These are phyloP conservation scores for Zosterops pallidus DNA, from an alignment of 2,113 vertebrate species.

Conservation along the genomic window DNA sequence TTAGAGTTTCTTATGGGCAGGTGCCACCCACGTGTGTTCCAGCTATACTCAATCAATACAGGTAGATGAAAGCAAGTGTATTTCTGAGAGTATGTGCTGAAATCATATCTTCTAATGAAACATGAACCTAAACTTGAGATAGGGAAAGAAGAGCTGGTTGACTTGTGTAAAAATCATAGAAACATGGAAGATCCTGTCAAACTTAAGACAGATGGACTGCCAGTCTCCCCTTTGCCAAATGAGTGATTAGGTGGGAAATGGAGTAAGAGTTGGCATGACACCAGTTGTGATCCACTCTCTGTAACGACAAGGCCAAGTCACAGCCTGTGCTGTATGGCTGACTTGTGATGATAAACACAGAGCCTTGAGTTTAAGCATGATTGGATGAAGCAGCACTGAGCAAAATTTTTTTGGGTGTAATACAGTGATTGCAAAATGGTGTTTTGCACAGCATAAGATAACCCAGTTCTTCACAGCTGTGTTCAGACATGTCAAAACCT, in stretches of 20 bases:
- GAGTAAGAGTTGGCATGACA: accelerated
- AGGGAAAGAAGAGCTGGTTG: neutral
- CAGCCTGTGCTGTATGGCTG: neutral
- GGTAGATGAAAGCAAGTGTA: neutral
- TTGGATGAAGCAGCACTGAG: neutral
- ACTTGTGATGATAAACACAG: neutral
- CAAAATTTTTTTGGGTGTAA: neutral
- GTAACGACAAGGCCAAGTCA: neutral
- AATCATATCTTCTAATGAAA: neutral
- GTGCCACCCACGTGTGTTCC: neutral
- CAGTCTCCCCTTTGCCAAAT: neutral
- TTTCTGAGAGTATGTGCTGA: neutral
- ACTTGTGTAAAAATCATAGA: neutral
- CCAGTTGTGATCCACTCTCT: neutral
- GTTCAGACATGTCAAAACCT: neutral
- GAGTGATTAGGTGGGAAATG: neutral
- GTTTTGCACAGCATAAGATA: neutral
- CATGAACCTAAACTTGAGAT: neutral
- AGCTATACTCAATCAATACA: neutral
- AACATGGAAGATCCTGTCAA: neutral
- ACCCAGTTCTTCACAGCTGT: neutral
- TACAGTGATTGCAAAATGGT: neutral
- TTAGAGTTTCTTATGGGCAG: neutral
- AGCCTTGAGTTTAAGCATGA: neutral
- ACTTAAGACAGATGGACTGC: neutral